Conservation (phyloP, 1,140 invertebrate genomes). For the Heliconius hermathena region DNA sequence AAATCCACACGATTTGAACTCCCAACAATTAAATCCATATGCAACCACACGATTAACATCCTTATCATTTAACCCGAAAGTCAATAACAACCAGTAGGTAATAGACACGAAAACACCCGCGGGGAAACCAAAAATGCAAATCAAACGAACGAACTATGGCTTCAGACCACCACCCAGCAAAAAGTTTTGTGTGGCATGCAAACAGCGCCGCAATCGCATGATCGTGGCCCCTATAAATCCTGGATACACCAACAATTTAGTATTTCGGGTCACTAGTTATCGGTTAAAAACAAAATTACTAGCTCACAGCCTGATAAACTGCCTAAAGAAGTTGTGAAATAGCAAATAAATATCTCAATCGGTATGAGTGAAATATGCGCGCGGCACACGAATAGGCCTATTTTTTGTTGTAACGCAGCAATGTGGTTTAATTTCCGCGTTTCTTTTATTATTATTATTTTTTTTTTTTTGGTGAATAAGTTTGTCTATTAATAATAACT, state of each 20-base stretch:
- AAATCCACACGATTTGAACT: too few species aligned
- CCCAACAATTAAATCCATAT: neutral
- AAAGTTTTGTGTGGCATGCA: constrained; percentile 54
- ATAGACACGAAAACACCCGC: constrained; percentile 7
- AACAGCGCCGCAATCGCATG: constrained; percentile 50
- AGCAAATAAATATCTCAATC: constrained; percentile 72
- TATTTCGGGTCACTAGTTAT: constrained; percentile 58
- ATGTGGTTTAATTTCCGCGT: neutral
- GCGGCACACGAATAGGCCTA: constrained; percentile 51
- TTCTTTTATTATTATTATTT: neutral
- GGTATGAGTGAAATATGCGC: constrained; percentile 55
- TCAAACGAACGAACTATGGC: constrained; percentile 49
- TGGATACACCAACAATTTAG: constrained; percentile 55
- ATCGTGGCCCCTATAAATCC: constrained; percentile 53
- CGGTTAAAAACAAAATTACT: constrained; percentile 63
- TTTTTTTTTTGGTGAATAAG: neutral
- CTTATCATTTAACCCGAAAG: neutral
- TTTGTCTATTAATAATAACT: neutral
- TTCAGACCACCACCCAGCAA: constrained; percentile 56
- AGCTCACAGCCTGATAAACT: constrained; percentile 46
- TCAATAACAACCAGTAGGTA: neutral
- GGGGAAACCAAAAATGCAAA: constrained; percentile 42
- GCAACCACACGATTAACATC: neutral
- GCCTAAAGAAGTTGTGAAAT: constrained; percentile 65
- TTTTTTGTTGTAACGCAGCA: neutral